Conservation (phyloP, 2,113 vertebrate species). For the Hiodon tergisus region DNA sequence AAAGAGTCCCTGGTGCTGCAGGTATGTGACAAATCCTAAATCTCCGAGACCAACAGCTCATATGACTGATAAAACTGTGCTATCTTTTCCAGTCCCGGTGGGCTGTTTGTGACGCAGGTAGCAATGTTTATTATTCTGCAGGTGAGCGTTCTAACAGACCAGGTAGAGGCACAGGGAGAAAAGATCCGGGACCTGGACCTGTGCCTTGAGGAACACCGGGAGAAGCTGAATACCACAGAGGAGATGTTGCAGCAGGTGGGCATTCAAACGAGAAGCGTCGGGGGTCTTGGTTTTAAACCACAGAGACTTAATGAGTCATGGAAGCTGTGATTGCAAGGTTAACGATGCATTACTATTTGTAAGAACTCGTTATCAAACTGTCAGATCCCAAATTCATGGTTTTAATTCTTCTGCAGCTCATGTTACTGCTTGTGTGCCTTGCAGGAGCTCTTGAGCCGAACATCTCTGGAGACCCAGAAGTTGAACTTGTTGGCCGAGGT, state of each 20-base stretch:
- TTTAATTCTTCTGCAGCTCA: not conserved
- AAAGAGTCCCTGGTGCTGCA: conserved; percentile 96
- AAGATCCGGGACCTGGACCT: conserved; percentile 94
- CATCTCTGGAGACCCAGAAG: conserved; percentile 87
- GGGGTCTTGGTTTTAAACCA: not conserved
- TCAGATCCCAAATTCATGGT: not conserved
- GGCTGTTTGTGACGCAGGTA: not conserved
- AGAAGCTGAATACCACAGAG: conserved; percentile 89
- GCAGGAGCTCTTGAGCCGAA: conserved; percentile 87
- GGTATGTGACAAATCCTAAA: conserved; percentile 57
- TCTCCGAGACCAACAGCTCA: not conserved
- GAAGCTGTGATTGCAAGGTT: not conserved
- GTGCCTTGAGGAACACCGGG: conserved; percentile 91
- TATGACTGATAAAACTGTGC: too few species aligned
- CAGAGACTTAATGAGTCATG: not conserved
- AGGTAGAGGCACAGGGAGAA: conserved; percentile 95
- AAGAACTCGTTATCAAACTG: not conserved
- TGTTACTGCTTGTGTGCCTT: conserved; percentile 3
- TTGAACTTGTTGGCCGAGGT: conserved; percentile 87
- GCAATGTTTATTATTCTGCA: conserved; percentile 39
- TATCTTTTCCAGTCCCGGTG: not conserved
- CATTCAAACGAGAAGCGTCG: not conserved
- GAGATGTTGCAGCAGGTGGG: conserved; percentile 95
- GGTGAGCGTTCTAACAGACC: conserved; percentile 96
- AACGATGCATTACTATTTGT: not conserved